These are phyloP conservation scores for Cheirogaleus medius DNA, from an alignment of 2,113 vertebrate genomes.

Conservation along the genomic window DNA sequence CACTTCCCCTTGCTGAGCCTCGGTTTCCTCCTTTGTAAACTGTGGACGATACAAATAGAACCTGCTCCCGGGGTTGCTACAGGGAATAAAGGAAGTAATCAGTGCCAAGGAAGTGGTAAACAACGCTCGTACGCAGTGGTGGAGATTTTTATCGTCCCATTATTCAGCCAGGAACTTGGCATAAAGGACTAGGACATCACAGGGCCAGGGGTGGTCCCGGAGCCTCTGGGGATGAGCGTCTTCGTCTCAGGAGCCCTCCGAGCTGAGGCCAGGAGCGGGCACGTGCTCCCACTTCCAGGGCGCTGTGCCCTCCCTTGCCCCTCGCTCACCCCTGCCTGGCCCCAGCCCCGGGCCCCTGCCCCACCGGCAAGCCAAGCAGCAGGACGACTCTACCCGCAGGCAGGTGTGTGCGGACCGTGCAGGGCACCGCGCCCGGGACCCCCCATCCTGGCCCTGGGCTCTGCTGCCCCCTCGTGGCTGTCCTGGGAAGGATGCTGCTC, in stretches of 20 bases:
- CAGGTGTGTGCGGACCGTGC: fast-evolving
- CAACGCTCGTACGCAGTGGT: neutral
- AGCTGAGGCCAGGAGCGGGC: neutral
- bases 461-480: slow-evolving; percentile 61
- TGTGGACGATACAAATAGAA: neutral
- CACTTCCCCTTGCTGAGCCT: neutral
- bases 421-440: fast-evolving
- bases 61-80: too few relatives aligned
- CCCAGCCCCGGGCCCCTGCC: neutral
- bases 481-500: neutral
- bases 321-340: neutral
- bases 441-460: neutral
- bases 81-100: neutral
- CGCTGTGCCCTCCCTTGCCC: neutral
- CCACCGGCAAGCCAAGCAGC: fast-evolving
- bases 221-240: neutral
- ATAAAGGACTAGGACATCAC: neutral
- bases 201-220: neutral
- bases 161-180: neutral
- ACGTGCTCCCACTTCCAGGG: neutral
- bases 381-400: neutral
- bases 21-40: neutral
- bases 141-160: neutral
- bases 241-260: neutral
- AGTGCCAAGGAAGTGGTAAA: neutral